These are phyloP conservation scores for Sarcophaga rosellei DNA, from an alignment of 2,888 invertebrate species.

Conservation along the genomic window DNA sequence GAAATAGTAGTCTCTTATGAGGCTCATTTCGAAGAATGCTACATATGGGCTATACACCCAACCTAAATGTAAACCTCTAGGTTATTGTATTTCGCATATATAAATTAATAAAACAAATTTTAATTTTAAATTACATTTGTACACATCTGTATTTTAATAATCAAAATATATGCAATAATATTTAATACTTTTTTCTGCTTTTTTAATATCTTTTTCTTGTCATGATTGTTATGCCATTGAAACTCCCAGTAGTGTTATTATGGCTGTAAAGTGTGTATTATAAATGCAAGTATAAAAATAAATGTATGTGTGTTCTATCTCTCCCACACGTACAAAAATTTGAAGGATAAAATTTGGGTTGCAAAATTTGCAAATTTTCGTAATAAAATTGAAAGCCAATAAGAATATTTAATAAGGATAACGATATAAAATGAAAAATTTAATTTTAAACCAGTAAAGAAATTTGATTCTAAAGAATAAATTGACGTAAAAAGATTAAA, in stretches of 20 bases:
- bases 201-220: neutral
- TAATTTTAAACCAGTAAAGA: neutral
- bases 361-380: neutral
- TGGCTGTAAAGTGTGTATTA: neutral
- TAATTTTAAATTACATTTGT: too few species aligned
- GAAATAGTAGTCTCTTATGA: too few species aligned
- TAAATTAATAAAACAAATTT: too few species aligned
- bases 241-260: neutral
- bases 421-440: neutral
- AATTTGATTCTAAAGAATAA: too few species aligned
- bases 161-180: neutral
- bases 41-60: too few species aligned
- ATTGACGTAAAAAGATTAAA: too few species aligned
- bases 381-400: constrained; percentile 6
- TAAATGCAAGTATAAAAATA: neutral
- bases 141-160: too few species aligned
- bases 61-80: too few species aligned
- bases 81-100: too few species aligned
- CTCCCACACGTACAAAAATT: neutral
- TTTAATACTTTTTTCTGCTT: neutral
- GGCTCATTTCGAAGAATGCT: too few species aligned
- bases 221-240: neutral
- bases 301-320: neutral
- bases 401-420: neutral
- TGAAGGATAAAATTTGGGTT: neutral